phyloP scores from a whole-genome alignment of 2,888 invertebrate genomes.

The Nebria salina region DNA sequence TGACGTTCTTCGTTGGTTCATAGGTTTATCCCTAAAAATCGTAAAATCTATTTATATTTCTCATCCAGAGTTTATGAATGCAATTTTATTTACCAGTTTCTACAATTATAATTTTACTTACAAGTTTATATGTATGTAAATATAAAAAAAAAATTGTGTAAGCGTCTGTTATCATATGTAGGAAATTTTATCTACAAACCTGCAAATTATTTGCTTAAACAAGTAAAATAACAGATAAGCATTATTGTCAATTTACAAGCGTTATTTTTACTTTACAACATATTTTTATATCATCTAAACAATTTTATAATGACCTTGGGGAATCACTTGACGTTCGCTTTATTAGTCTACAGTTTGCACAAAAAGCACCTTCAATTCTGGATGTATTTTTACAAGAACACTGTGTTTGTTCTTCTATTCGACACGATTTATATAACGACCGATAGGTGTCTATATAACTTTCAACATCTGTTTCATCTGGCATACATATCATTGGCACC shows the following conservation, averaged over 20 bases:
- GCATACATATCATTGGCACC: not conserved
- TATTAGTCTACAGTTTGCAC: not conserved
- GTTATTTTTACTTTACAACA: too few relatives aligned
- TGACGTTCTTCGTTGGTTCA: not conserved
- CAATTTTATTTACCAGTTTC: too few relatives aligned
- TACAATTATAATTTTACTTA: too few relatives aligned
- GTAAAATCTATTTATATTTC: too few relatives aligned
- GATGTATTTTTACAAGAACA: conserved; percentile 1
- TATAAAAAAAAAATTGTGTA: too few relatives aligned
- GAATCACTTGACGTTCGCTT: not conserved
- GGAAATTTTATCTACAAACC: too few relatives aligned
- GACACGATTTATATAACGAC: not conserved
- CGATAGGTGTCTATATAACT: not conserved
- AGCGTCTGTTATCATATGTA: too few relatives aligned
- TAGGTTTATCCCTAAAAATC: not conserved
- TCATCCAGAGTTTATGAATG: too few relatives aligned
- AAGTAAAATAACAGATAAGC: too few relatives aligned
- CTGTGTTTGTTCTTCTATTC: not conserved
- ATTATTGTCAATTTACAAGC: too few relatives aligned
- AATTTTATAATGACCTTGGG: not conserved
- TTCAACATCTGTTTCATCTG: not conserved
- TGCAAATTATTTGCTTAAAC: too few relatives aligned
- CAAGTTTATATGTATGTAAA: too few relatives aligned
- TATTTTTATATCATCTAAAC: not conserved
- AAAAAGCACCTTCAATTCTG: not conserved